phyloP scores from a whole-genome alignment of 2,797 vertebrate species.

The Tokudaia tokunoshimensis region DNA sequence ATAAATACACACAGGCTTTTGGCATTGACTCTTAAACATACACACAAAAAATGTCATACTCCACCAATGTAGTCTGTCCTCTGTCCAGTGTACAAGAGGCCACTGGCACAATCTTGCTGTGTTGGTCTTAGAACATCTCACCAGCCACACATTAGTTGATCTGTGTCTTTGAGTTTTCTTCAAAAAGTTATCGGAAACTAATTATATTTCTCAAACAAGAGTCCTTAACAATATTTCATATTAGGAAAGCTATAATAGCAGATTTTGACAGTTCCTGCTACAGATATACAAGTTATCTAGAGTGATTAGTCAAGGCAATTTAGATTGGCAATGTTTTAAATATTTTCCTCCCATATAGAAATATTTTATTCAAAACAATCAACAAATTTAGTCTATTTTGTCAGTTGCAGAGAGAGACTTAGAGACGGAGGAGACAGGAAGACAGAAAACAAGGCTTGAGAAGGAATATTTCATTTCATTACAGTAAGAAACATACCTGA shows the following conservation, averaged over 20 bases:
- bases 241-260: not conserved
- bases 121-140: not conserved
- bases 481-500: not conserved
- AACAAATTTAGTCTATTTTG: constrained; percentile 19
- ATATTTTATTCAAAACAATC: not conserved
- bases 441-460: not conserved
- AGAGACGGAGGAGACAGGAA: not conserved
- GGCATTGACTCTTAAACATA: not conserved
- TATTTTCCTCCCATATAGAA: not conserved
- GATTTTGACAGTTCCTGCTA: constrained; percentile 1
- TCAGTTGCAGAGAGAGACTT: not conserved
- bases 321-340: not conserved
- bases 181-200: not conserved
- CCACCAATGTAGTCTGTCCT: not conserved
- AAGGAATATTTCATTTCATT: not conserved
- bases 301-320: not conserved
- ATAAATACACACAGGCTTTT: not conserved
- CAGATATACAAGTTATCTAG: not conserved
- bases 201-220: constrained; percentile 1
- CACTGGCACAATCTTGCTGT: not conserved
- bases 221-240: not conserved
- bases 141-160: not conserved
- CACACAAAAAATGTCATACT: not conserved
- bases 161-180: constrained; percentile 26
- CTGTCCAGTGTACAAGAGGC: not conserved